A percentile compares a stretch with the other conserved stretches of the same genome.
Evolutionary conservation across 2,113 vertebrate species (phyloP).

Genomic region (Pelecanoides urinatrix): DNA sequence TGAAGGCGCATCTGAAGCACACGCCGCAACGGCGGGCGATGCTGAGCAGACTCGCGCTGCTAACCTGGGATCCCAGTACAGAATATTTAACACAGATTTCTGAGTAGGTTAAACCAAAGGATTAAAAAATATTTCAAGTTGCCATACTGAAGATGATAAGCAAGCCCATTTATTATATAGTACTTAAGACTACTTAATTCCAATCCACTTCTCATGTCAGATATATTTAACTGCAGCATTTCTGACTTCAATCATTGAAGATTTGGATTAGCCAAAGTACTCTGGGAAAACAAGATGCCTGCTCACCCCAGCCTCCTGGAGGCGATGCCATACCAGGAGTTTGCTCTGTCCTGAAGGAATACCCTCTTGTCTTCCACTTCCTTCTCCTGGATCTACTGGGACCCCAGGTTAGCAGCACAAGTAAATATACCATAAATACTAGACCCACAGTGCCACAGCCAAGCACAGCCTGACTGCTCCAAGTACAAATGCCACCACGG

Average conservation of each 20-base stretch:
- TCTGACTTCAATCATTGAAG: not conserved
- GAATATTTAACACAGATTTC: not conserved
- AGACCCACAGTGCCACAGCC: not conserved
- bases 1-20: not conserved
- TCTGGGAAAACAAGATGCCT: not conserved
- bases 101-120: slow-evolving; percentile 10
- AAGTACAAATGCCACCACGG: not conserved
- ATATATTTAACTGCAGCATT: not conserved
- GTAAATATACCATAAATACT: not conserved
- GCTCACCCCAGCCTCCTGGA: not conserved
- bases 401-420: not conserved
- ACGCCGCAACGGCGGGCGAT: fast-evolving
- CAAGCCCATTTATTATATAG: not conserved
- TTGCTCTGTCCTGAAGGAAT: not conserved
- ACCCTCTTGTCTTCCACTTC: not conserved
- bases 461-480: not conserved
- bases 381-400: not conserved
- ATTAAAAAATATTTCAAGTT: not conserved
- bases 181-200: slow-evolving; percentile 12
- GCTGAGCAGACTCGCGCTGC: not conserved
- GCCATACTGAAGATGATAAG: not conserved
- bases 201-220: slow-evolving; percentile 18
- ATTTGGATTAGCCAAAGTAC: slow-evolving; percentile 1
- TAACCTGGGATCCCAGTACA: not conserved
- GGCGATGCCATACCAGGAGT: not conserved